Evolutionary conservation across 2,888 invertebrate genomes (phyloP), one percentile per base, ranked within the genome.

Genomic region (Ectobius pallidus): DNA sequence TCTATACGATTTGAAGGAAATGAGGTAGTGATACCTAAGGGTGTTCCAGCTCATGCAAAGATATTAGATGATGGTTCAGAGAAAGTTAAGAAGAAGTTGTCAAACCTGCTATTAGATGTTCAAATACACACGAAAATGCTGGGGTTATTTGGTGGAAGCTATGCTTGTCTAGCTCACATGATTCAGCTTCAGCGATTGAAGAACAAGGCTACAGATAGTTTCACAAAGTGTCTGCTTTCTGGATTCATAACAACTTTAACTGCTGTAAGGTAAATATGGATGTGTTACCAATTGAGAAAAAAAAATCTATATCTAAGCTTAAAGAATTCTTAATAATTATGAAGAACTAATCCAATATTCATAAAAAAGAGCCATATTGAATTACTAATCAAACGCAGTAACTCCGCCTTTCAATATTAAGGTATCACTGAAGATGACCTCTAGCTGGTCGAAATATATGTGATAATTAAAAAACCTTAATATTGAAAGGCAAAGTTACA

Each of bases 181-280:
- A 86, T 92, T 22, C 85, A 90, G 61, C 78, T 92, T 9, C 91
- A 93, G 79, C 81, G 88, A 9, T 81, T 91, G 18, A 89, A 88
- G 77, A 85, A 85, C 18, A 77, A 85, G 0, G 78, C 82, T 30
- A 82, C 86, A 2, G 87, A 88, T 67, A 78, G 30, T 6, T 16
- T 27, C 25, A 58, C 42, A 4, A 46, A 46, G 46, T 20, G 27
- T 42, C 27, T 69, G 25, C 46, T 32, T 16, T 27, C 25, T 7
- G 22, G 14, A 3, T 20, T 69, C 9, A 69, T 69, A 30, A 69
- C 34, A 1, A 39, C 32, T 1, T 30, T 71, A 20, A 25, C 62
- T 18, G 27, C 55, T 9, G 61, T 71, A 16, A 71, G 71, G 71
- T 71, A 58, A 32, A 42, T 44, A 22, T 9, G 6, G 11, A 34